Conservation (phyloP, 2,797 vertebrate species). For the Picus viridis region DNA sequence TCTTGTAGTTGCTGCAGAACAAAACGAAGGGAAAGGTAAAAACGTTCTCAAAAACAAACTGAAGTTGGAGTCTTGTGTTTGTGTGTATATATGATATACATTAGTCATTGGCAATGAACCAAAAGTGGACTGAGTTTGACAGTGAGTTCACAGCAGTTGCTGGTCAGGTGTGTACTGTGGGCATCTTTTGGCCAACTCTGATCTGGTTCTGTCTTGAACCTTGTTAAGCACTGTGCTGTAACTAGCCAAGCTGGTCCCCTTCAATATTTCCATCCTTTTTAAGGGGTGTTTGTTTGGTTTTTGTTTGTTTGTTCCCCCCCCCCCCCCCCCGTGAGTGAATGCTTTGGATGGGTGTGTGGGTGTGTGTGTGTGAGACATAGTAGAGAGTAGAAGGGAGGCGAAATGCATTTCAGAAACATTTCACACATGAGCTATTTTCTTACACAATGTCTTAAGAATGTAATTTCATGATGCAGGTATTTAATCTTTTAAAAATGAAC, state of each 20-base stretch:
- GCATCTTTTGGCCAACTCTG: constrained; percentile 78
- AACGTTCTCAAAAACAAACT: constrained; percentile 70
- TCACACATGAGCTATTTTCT: constrained; percentile 83
- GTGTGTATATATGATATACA: constrained; percentile 72
- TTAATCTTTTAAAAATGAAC: constrained; percentile 80
- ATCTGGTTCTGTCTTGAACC: constrained; percentile 81
- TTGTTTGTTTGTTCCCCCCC: neutral
- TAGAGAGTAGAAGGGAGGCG: constrained; percentile 23
- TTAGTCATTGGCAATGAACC: constrained; percentile 75
- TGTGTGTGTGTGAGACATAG: neutral
- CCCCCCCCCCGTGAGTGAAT: constrained; percentile 56
- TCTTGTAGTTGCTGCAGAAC: constrained; percentile 80
- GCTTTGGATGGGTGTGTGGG: constrained; percentile 54
- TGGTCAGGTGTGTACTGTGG: constrained; percentile 64
- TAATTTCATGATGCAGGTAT: constrained; percentile 82
- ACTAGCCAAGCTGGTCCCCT: constrained; percentile 69
- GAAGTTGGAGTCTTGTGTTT: constrained; percentile 72
- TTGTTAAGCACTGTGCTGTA: constrained; percentile 83
- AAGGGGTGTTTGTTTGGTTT: constrained; percentile 51
- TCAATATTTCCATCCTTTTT: constrained; percentile 66
- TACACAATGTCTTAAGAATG: constrained; percentile 81
- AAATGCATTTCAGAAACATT: constrained; percentile 81
- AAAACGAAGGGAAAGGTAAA: constrained; percentile 65
- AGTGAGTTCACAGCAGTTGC: constrained; percentile 41
- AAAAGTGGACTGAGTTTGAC: constrained; percentile 78